phyloP scores from a whole-genome alignment of 2,113 vertebrate species.

The Acanthochromis polyacanthus region DNA sequence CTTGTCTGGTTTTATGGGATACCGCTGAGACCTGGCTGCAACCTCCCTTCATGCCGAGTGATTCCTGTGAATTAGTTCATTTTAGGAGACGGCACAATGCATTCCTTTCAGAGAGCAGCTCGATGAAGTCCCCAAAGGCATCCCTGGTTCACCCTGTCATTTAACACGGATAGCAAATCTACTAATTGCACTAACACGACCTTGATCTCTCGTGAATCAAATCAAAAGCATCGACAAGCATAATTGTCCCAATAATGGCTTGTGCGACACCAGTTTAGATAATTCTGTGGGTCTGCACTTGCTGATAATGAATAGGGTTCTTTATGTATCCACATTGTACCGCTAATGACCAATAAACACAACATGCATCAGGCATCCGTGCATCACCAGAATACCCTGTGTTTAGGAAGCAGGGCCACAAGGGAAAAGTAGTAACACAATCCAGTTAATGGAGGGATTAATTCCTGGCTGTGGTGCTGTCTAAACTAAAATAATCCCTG shows the following conservation, averaged over 20 bases:
- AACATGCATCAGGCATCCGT: conserved; percentile 64
- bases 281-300: conserved; percentile 42
- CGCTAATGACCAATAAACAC: conserved; percentile 69
- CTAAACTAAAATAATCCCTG: conserved; percentile 66
- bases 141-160: conserved; percentile 15
- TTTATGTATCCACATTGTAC: conserved; percentile 61
- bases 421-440: conserved; percentile 62
- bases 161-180: conserved; percentile 53
- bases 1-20: conserved; percentile 21
- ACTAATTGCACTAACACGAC: conserved; percentile 56
- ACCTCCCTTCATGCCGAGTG: conserved; percentile 33
- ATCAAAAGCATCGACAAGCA: conserved; percentile 66
- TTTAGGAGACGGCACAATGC: conserved; percentile 48
- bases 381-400: conserved; percentile 60
- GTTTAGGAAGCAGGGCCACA: conserved; percentile 63
- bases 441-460: conserved; percentile 76
- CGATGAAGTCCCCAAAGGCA: conserved; percentile 18
- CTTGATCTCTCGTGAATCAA: conserved; percentile 66
- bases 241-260: conserved; percentile 59
- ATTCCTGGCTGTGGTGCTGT: conserved; percentile 63
- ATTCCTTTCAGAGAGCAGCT: conserved; percentile 20
- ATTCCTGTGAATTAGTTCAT: conserved; percentile 51
- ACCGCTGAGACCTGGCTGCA: conserved; percentile 17
- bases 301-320: conserved; percentile 52
- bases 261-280: conserved; percentile 55